Evolutionary conservation across 1,140 invertebrate genomes (phyloP), one percentile per base, ranked within the genome.

Genomic region (Mizuhopecten yessoensis): DNA sequence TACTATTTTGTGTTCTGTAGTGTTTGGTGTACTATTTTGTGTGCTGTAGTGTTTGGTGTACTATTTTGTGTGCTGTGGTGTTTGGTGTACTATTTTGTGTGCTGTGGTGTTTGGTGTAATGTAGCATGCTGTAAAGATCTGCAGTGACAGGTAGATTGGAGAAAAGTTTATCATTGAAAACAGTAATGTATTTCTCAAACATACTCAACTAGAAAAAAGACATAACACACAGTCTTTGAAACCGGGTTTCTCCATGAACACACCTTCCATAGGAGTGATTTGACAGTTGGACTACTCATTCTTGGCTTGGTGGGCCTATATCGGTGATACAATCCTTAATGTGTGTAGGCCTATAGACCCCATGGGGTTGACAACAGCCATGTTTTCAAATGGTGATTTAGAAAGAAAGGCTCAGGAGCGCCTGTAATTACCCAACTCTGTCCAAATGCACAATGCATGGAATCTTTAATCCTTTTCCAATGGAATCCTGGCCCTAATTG

Each of bases 391-490:
- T 75, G 23, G 57, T 75, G 57, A 75, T 75, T 75, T 75, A 75
- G 57, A 75, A 75, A 75, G 57, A 75, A 75, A 75, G 57, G n/a
- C 57, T 75, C n/a, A 29, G 57, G 57, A 75, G 57, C 29, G 20
- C 11, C 5, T 75, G 57, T 75, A 75, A 75, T 75, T 75, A 75
- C 57, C 57, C 57, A 75, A 75, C 57, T 75, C 57, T 75, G 57
- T 75, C 57, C 57, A 75, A 75, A 75, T 75, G 57, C 57, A 75
- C 57, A 75, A 75, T 75, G 57, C 57, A 75, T 75, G n/a, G 57
- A n/a, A 75, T 75, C 57, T 75, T 75, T 75, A 75, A 75, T 75
- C 57, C 57, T 75, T 75, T 75, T 75, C 57, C 57, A 29, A 75
- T 75, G n/a, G 57, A 75, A 75, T 75, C 57, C 57, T 29, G 57